phyloP scores from a whole-genome alignment of 1,140 invertebrate species.

The Drosophila pseudoananassae region DNA sequence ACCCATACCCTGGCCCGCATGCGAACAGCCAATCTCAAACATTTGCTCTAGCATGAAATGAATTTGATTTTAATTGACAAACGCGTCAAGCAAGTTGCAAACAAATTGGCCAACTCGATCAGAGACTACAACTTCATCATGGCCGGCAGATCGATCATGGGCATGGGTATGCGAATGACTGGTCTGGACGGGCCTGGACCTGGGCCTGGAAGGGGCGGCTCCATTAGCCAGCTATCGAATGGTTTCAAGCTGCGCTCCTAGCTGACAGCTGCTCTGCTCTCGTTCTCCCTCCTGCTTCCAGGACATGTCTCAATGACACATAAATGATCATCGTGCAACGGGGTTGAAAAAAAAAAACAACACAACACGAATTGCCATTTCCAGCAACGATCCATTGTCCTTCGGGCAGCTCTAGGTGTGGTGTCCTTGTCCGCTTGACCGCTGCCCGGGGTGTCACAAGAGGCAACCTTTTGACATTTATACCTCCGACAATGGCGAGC shows the following conservation, averaged over 20 bases:
- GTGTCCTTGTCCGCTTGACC: constrained; percentile 58
- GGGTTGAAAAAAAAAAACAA: constrained; percentile 29
- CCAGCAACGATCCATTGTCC: constrained; percentile 20
- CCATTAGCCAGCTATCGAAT: constrained; percentile 54
- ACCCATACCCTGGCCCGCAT: not conserved
- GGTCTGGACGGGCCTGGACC: not conserved
- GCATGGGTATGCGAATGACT: not conserved
- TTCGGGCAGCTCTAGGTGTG: constrained; percentile 2
- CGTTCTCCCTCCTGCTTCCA: constrained; percentile 15
- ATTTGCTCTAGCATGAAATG: constrained; percentile 62
- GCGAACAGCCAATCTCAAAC: constrained; percentile 23
- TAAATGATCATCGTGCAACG: constrained; percentile 67
- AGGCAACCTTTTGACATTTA: constrained; percentile 77
- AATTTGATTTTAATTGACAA: constrained; percentile 82
- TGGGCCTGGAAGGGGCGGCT: constrained; percentile 57
- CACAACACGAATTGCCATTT: constrained; percentile 34
- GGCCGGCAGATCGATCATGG: constrained; percentile 37
- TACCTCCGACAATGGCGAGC: constrained; percentile 68
- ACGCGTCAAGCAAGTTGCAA: constrained; percentile 72
- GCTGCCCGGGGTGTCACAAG: constrained; percentile 64
- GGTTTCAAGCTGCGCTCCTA: constrained; percentile 51
- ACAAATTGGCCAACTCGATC: constrained; percentile 65
- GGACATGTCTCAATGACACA: constrained; percentile 68
- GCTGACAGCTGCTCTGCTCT: constrained; percentile 30
- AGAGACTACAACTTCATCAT: constrained; percentile 75